phyloP scores from a whole-genome alignment of 2,888 invertebrate species.

The Cabera pusaria region DNA sequence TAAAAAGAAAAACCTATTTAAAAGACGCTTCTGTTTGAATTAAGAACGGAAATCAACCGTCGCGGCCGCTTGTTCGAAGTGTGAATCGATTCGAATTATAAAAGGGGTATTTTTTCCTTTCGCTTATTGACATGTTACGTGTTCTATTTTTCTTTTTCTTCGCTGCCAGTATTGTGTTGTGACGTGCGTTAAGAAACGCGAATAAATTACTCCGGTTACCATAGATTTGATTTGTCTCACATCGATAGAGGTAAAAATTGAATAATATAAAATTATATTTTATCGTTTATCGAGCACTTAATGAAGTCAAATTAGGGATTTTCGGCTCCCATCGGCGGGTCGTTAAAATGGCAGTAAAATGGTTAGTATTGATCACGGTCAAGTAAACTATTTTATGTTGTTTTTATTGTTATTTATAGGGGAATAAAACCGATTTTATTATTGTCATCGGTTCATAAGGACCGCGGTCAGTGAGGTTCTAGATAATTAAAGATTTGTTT shows the following conservation, averaged over 20 bases:
- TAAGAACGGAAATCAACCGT: slow-evolving; percentile 82
- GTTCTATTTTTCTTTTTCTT: slow-evolving; percentile 44
- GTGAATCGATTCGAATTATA: slow-evolving; percentile 78
- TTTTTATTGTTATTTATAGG: slow-evolving; percentile 81
- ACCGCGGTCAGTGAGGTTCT: slow-evolving; percentile 36
- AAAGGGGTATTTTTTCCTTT: slow-evolving; percentile 59
- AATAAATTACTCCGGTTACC: slow-evolving; percentile 38
- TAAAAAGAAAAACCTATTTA: slow-evolving; percentile 62
- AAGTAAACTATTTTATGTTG: slow-evolving; percentile 78
- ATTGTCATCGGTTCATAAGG: slow-evolving; percentile 66
- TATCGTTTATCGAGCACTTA: slow-evolving; percentile 71
- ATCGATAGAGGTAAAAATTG: slow-evolving; percentile 15
- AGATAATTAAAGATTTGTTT: slow-evolving; percentile 38
- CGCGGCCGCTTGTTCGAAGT: slow-evolving; percentile 75
- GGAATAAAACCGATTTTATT: slow-evolving; percentile 75
- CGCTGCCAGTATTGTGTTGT: slow-evolving; percentile 16
- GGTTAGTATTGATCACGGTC: slow-evolving; percentile 69
- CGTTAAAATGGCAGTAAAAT: slow-evolving; percentile 76
- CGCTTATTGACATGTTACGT: slow-evolving; percentile 71
- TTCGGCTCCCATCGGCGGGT: slow-evolving; percentile 67
- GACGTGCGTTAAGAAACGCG: slow-evolving; percentile 37
- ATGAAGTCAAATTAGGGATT: slow-evolving; percentile 77
- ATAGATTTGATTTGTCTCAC: slow-evolving; percentile 16
- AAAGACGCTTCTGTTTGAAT: slow-evolving; percentile 75
- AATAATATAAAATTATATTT: slow-evolving; percentile 64